Base-by-base conservation (phyloP, 2,113 vertebrate species). In the Proterorhinus semilunaris region DNA sequence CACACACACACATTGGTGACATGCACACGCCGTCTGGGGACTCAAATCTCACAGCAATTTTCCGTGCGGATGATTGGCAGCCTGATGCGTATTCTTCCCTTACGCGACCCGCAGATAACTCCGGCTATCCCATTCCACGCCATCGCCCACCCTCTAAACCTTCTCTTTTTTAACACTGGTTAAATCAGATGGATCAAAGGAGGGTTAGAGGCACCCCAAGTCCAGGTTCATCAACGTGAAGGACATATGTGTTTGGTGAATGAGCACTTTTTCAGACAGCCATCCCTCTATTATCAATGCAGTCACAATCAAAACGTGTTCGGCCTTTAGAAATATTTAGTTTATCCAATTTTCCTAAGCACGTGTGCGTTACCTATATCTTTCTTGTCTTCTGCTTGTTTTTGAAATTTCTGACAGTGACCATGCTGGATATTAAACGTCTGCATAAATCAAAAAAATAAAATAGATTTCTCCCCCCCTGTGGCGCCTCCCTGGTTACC, bases 11-110 rank as follows among this genome's bases (percentile, higher is more conserved):
- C 65, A 27, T 65, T 62, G 64, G 62, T 75, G 72, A 75, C 47
- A 84, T 44, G 75, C 78, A 71, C 77, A 71, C 79, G 84, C 77
- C 69, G 92, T 93, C 92, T 91, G 87, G 93, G 92, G 93, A 94
- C 93, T 91, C 90, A 94, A 94, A 93, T 94, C 92, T 94, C 93
- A 94, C 91, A 93, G 93, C 93, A 94, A 94, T 94, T 93, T 94
- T 92, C 90, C 86, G 83, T 80, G 84, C 63, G 78, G 87, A 87
- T 93, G 92, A 94, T 94, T 94, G 93, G 92, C 92, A 93, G 92
- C 86, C 92, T 93, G 93, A 93, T 93, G 92, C 86, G 90, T 90
- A 90, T 92, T 93, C 90, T 91, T 90, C 87, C 91, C 90, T 87
- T 81, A 86, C 90, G 91, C 91, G 87, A 91, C 80, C 51, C 52